phyloP scores from a whole-genome alignment of 2,888 invertebrate species.

The Heliconius erato region DNA sequence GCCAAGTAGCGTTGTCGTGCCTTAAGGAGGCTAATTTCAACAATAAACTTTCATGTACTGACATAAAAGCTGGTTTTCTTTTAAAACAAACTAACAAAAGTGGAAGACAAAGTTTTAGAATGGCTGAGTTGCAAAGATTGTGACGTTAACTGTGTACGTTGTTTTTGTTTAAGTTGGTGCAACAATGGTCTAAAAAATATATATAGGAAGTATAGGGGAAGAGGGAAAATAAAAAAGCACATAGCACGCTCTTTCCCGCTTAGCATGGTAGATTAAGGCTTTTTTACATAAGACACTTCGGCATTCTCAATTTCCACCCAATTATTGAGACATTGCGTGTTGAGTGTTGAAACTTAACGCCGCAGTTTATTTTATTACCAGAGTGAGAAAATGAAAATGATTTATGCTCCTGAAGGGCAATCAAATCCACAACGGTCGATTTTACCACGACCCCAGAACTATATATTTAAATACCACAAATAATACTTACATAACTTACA shows the following conservation, averaged over 20 bases:
- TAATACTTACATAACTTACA: not conserved
- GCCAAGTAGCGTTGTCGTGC: slow-evolving; percentile 33
- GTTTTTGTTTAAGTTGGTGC: slow-evolving; percentile 24
- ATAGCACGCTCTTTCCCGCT: no score
- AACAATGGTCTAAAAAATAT: not conserved
- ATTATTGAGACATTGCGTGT: no score
- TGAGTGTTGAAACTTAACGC: no score
- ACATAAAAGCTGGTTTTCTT: slow-evolving; percentile 48
- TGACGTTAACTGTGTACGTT: slow-evolving; percentile 27
- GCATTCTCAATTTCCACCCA: not conserved
- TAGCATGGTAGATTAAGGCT: no score
- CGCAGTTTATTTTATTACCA: no score
- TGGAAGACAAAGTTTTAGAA: slow-evolving; percentile 40
- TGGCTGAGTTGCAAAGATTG: slow-evolving; percentile 35
- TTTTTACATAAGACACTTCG: no score
- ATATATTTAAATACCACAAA: no score
- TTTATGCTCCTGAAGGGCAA: not conserved
- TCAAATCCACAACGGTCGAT: not conserved
- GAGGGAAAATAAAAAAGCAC: not conserved
- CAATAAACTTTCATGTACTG: slow-evolving; percentile 40
- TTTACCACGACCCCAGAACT: no score
- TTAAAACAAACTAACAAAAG: slow-evolving; percentile 46
- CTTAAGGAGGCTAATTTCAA: slow-evolving; percentile 45
- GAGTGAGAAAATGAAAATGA: not conserved
- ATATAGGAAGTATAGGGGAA: no score